phyloP scores from a whole-genome alignment of 92 coral and sea anemone species.

The Heliopora coerulea region DNA sequence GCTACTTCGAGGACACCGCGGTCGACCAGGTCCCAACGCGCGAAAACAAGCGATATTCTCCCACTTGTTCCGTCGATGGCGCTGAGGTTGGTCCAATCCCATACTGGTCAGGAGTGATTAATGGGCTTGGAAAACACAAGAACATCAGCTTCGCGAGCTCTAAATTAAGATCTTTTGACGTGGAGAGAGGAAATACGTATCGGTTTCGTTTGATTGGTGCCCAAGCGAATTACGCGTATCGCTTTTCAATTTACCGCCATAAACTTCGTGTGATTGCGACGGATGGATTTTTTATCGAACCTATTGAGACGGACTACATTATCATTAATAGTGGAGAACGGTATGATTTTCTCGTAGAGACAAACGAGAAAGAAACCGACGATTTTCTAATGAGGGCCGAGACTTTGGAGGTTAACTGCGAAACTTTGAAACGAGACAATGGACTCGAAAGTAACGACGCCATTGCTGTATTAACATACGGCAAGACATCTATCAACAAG shows the following conservation, averaged over 20 bases:
- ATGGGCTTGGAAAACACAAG: constrained; percentile 54
- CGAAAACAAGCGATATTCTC: no score
- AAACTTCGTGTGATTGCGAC: constrained; percentile 56
- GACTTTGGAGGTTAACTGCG: no score
- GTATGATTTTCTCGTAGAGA: constrained; percentile 49
- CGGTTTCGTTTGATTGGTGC: constrained; percentile 55
- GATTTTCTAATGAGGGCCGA: no score
- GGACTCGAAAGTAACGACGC: no score
- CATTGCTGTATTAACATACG: no score
- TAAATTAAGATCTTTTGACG: constrained; percentile 45
- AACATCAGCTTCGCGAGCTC: no score
- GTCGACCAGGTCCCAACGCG: no score
- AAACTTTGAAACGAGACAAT: no score
- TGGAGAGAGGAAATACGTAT: constrained; percentile 45
- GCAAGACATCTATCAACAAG: no score
- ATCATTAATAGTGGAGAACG: constrained; percentile 58
- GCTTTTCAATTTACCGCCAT: constrained; percentile 64
- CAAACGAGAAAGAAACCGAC: no score
- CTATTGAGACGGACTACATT: constrained; percentile 49
- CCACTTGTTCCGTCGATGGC: constrained; percentile 48
- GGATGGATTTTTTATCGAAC: constrained; percentile 58
- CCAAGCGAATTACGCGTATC: constrained; percentile 42
- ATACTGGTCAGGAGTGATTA: constrained; percentile 51
- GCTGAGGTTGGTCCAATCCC: constrained; percentile 28
- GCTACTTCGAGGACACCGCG: no score